phyloP scores from a whole-genome alignment of 2,888 invertebrate species.

The Hemicrepidius hirtus region DNA sequence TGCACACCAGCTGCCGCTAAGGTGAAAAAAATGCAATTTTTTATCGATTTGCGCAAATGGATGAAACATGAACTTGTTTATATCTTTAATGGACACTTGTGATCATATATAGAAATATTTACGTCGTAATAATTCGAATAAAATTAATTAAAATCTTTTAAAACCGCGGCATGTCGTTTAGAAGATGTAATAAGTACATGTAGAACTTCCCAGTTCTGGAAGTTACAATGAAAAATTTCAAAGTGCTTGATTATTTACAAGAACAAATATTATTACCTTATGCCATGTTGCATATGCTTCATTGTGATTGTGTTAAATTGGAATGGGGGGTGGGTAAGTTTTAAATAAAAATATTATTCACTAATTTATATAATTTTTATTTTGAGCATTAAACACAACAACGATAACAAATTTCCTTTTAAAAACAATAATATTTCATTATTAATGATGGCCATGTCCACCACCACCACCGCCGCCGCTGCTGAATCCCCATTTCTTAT shows the following conservation, averaged over 20 bases:
- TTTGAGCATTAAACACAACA: constrained; percentile 38
- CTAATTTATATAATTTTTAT: constrained; percentile 28
- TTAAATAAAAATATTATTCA: constrained; percentile 6
- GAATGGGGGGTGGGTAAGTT: constrained; percentile 31
- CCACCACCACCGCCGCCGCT: constrained; percentile 45
- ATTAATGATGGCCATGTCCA: constrained; percentile 47
- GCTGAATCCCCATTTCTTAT: constrained; percentile 84
- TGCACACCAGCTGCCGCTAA: constrained; percentile 1
- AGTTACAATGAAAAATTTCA: constrained; percentile 30
- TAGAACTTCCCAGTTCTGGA: neutral
- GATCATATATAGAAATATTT: constrained; percentile 39
- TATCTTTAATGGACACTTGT: constrained; percentile 30
- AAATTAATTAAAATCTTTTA: constrained; percentile 33
- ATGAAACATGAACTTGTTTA: constrained; percentile 32
- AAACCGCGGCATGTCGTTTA: neutral
- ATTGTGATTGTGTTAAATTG: constrained; percentile 54
- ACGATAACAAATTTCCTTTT: constrained; percentile 35
- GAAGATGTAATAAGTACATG: too few relatives aligned
- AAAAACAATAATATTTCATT: constrained; percentile 34
- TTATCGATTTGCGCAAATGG: constrained; percentile 27
- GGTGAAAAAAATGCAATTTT: constrained; percentile 13
- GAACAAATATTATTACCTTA: constrained; percentile 50
- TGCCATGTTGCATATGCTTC: constrained; percentile 53
- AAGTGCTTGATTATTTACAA: constrained; percentile 29
- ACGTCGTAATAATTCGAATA: constrained; percentile 23